Base-by-base conservation (phyloP, 2,888 invertebrate genomes). In the Dicyrtoma fusca region DNA sequence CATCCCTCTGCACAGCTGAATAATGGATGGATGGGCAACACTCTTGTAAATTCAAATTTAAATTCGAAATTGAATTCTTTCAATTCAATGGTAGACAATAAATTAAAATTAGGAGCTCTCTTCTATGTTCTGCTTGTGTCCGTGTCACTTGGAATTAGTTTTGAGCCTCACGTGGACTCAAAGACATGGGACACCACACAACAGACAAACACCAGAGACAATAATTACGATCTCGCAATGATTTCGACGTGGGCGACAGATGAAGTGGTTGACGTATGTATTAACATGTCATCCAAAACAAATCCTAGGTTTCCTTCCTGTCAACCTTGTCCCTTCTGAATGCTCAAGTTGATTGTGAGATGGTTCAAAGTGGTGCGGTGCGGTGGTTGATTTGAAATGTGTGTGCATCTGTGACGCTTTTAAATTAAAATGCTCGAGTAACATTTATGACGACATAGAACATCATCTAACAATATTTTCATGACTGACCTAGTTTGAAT, bases 401-500 rank as follows among this genome's bases (percentile, higher is more conserved):
- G 53, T 55, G 17, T 55, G 21, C 17, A 55, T 19, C 5, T 21
- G 4, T 17, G 53, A 21, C 13, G 13, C 55, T 23, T 6, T 55
- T 11, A 8, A 44, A 44, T 44, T 44, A 44, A 8, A 44, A 10
- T 8, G 14, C 45, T 8, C 45, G 45, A 44, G 45, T 44, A 8
- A 44, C 14, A 14, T 44, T 8, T 8, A 44, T 44, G n/a, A n/a
- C n/a, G n/a, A n/a, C n/a, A n/a, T 34, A 34, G 34, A 34, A 34
- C 8, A 34, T 34, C 3, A 34, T 49, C 11, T 11, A 6, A n/a
- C 13, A 49, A 4, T 49, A 49, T 49, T 49, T 49, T 23, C 57
- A 57, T 57, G 57, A 57, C 57, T 57, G 57, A 57, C 57, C 57
- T 57, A 57, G 57, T 57, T 57, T 21, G 21, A 21, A 57, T 57